Evolutionary conservation across 2,797 vertebrate species (phyloP).

Genomic region (Aratinga solstitialis): DNA sequence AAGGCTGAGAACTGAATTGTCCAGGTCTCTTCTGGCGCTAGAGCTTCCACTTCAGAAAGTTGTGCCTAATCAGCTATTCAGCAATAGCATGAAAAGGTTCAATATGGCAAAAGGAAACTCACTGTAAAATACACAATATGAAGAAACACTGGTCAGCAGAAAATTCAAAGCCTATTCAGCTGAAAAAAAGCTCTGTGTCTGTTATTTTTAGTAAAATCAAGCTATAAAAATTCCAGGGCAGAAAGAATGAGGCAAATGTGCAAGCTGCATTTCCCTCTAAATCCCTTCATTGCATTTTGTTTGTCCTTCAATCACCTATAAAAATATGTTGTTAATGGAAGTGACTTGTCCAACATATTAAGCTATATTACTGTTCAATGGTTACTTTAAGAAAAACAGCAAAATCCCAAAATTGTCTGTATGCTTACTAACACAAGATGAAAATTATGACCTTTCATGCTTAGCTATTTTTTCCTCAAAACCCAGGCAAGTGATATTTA

Average conservation of each 20-base stretch:
- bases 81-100: background rate
- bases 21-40: background rate
- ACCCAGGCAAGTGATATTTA: background rate
- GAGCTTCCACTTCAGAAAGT: background rate
- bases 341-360: background rate
- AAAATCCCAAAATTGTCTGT: fast-evolving
- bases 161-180: background rate
- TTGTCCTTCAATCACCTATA: background rate
- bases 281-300: background rate
- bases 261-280: background rate
- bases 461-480: background rate
- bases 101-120: background rate
- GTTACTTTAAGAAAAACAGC: background rate
- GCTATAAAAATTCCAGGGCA: background rate
- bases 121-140: background rate
- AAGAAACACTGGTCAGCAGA: background rate
- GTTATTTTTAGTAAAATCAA: background rate
- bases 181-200: background rate
- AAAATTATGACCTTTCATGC: background rate
- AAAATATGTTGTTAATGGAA: background rate
- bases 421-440: background rate
- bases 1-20: background rate
- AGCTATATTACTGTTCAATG: background rate
- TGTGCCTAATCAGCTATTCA: background rate
- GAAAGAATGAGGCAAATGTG: background rate